These are phyloP conservation scores for Lasioglossum calceatum DNA, from an alignment of 2,888 invertebrate species.

Conservation along the genomic window DNA sequence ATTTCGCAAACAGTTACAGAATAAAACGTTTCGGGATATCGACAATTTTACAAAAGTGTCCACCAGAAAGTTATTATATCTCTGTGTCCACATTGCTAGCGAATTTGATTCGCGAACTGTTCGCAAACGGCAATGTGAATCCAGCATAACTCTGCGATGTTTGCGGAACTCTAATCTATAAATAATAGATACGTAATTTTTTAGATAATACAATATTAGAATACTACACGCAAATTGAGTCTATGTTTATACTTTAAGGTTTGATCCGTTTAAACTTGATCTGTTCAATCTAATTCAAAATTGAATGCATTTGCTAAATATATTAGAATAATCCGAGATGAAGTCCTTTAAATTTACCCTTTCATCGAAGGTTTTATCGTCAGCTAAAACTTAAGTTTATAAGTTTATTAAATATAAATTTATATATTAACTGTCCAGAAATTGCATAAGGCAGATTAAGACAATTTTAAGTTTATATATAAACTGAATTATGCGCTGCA, in stretches of 20 bases:
- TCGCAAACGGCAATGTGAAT: neutral
- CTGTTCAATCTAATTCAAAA: neutral
- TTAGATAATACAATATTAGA: neutral
- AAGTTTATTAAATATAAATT: too few relatives aligned
- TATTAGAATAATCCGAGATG: neutral
- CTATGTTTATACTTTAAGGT: neutral
- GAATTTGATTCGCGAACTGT: neutral
- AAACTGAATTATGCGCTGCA: neutral
- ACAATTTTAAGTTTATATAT: neutral
- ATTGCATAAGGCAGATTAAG: neutral
- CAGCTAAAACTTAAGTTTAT: neutral
- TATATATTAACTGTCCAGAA: neutral
- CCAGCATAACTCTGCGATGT: neutral
- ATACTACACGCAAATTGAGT: neutral
- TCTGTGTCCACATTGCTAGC: neutral
- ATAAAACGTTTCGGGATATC: neutral
- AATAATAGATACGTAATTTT: neutral
- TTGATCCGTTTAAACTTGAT: neutral
- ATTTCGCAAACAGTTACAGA: neutral
- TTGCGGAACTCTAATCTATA: neutral
- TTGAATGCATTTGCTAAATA: neutral
- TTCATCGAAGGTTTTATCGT: neutral
- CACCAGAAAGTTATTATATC: too few relatives aligned
- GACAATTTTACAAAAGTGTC: neutral
- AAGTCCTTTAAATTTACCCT: neutral